Base-by-base conservation (phyloP, 2,113 vertebrate species). In the Coptodon bakossiorum region DNA sequence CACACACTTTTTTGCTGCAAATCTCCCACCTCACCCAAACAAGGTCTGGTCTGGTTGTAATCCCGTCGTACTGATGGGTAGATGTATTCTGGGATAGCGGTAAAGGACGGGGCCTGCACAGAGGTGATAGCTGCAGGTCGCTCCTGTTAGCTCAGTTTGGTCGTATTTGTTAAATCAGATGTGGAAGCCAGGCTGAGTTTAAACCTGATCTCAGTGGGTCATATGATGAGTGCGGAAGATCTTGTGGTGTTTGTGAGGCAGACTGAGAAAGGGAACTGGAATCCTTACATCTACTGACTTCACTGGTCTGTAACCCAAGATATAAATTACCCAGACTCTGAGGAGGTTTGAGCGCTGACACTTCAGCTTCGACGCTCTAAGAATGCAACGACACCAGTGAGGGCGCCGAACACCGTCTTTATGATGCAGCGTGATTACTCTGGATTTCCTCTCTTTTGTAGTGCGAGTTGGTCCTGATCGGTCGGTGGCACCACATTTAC, bases 11-110 rank as follows among this genome's bases (percentile, higher is more conserved):
- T 45, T 45, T 45, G 43, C 88, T 68, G 31, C 27, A 91, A 92
- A 90, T 86, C 88, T 59, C 82, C 73, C 66, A 24, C 9, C 48
- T 85, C 83, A 88, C 84, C 85, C 89, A 91, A 89, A 91, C 81
- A 85, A 54, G 50, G 31, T 43, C 56, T 76, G 50, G 27, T 43
- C 52, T 76, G 12, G 1, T 43, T 63, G 50, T 91, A 90, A 93
- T 90, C 89, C 82, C 34, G 40, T 22, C 2, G 4, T 36, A 52
- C 24, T 29, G 80, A 85, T 6, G 8, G 50, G 19, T 68, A 31
- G 86, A 38, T 83, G 85, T 63, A 85, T 88, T 86, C 40, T 89
- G 83, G 87, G 92, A 87, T 36, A 52, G 56, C 16, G 7, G 16
- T 50, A 50, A 50, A 17, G 7, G 48, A 50, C 7, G 4, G 52